Evolutionary conservation across 2,888 invertebrate genomes (phyloP).

Genomic region (Blera fallax): DNA sequence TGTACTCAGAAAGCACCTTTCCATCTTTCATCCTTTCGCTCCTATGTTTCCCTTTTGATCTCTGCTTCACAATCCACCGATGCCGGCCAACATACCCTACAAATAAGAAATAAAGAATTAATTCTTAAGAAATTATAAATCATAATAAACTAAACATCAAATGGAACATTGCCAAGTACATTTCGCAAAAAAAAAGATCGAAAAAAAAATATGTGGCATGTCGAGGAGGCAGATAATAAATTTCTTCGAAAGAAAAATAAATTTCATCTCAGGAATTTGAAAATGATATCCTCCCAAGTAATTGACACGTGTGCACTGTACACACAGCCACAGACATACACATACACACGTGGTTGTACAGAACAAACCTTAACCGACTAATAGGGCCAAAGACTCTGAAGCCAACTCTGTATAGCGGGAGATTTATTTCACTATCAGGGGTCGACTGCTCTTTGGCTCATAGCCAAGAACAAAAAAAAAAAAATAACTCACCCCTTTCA

Average conservation of each 20-base stretch:
- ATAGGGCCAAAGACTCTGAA: constrained; percentile 29
- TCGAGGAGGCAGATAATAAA: constrained; percentile 34
- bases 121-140: constrained; percentile 23
- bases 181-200: background rate
- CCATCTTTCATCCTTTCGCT: too few species aligned
- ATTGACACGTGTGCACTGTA: constrained; percentile 53
- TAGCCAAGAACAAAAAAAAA: too few species aligned
- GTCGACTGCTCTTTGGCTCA: constrained; percentile 32
- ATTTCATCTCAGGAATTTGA: constrained; percentile 43
- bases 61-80: background rate
- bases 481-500: constrained; percentile 62
- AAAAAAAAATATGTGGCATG: constrained; percentile 40
- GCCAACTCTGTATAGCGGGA: background rate
- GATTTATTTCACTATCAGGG: constrained; percentile 17
- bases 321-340: background rate
- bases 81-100: background rate
- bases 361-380: constrained; percentile 9
- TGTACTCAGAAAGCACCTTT: too few species aligned
- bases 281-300: constrained; percentile 56
- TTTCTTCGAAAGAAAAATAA: constrained; percentile 32
- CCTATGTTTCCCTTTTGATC: too few species aligned
- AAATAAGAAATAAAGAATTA: background rate
- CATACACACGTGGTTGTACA: background rate
- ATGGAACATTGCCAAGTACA: constrained; percentile 38
- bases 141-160: constrained; percentile 14